Conservation (phyloP, 2,113 vertebrate species). For the Sardina pilchardus region DNA sequence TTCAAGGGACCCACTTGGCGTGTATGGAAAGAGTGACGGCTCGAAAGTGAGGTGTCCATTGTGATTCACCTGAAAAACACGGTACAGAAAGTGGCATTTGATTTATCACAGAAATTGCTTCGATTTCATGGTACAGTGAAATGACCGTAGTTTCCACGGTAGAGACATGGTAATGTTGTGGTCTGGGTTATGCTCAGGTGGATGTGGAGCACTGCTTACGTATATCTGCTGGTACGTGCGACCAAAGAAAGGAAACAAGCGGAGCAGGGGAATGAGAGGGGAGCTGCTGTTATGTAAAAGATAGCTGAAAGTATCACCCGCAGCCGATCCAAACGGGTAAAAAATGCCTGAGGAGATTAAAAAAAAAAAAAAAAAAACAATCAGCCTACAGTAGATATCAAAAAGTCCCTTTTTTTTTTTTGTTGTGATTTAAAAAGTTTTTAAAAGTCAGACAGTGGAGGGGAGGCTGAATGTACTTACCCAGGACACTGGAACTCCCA, state of each 20-base stretch:
- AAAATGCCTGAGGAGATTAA: background rate
- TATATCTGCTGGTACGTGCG: background rate
- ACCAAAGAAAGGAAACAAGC: background rate
- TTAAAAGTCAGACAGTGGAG: too few species aligned
- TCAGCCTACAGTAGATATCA: background rate
- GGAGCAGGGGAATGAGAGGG: background rate
- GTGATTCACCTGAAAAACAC: constrained; percentile 1
- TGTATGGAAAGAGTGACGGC: background rate
- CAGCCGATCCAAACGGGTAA: background rate
- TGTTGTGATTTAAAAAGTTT: too few species aligned
- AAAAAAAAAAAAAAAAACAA: too few species aligned
- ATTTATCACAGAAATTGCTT: background rate
- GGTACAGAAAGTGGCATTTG: background rate
- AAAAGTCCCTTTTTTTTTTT: background rate
- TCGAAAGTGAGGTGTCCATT: background rate
- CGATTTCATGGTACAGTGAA: background rate
- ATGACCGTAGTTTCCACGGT: background rate
- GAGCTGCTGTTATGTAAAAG: background rate
- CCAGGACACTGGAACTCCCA: background rate
- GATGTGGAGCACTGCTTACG: background rate
- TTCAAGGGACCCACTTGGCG: background rate
- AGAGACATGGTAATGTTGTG: background rate
- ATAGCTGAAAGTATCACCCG: background rate
- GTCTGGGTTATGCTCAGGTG: background rate
- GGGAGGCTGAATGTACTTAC: background rate